A percentile compares a stretch with the other conserved stretches of the same genome.
These are phyloP conservation scores for Grammomys dolichurus DNA, from an alignment of 2,113 vertebrate species.

Conservation along the genomic window DNA sequence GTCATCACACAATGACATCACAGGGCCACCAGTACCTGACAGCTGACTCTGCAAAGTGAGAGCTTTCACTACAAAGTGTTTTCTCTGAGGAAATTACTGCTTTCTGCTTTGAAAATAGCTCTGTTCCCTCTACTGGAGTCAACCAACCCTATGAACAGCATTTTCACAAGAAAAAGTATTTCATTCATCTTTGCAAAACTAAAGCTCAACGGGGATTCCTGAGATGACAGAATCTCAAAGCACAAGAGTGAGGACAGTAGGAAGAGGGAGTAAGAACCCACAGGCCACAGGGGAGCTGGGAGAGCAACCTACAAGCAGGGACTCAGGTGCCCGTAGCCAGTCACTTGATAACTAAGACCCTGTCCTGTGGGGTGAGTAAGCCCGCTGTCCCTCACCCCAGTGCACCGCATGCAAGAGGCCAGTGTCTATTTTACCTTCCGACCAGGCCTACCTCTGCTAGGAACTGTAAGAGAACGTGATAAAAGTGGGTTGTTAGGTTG, in stretches of 20 bases:
- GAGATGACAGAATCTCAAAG: conserved; percentile 49
- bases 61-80: conserved; percentile 35
- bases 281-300: background rate
- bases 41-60: conserved; percentile 44
- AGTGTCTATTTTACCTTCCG: conserved; percentile 42
- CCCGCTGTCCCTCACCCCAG: background rate
- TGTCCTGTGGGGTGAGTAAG: background rate
- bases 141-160: background rate
- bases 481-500: conserved; percentile 63
- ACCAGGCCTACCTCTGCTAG: conserved; percentile 53
- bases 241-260: conserved; percentile 23
- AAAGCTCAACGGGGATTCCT: background rate
- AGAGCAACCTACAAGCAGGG: conserved; percentile 54
- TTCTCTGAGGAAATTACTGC: conserved; percentile 40
- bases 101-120: conserved; percentile 59
- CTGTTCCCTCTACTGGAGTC: background rate
- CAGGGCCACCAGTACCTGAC: conserved; percentile 26
- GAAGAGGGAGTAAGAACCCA: background rate
- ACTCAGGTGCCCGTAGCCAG: conserved; percentile 1
- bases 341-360: conserved; percentile 30
- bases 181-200: conserved; percentile 55
- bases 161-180: conserved; percentile 54
- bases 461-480: conserved; percentile 68
- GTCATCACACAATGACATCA: background rate
- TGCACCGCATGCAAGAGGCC: conserved; percentile 51